Conservation (phyloP, 2,797 vertebrate species). For the Protonibea diacanthus region DNA sequence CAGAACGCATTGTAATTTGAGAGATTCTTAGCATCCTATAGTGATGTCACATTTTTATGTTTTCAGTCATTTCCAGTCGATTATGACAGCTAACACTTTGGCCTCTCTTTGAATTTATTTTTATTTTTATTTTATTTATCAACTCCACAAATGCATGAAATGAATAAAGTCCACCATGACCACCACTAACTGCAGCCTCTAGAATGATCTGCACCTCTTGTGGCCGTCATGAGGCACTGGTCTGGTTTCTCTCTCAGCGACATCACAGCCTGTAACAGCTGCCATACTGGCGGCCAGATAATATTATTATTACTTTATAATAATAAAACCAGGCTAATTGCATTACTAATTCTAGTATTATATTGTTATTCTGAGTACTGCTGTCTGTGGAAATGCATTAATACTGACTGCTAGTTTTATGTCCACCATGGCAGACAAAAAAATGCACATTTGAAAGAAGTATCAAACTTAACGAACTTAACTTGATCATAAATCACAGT, state of each 20-base stretch:
- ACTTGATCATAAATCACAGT: not conserved
- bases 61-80: not conserved
- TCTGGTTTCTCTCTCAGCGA: not conserved
- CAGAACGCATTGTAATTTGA: not conserved
- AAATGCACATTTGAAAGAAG: not conserved
- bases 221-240: slow-evolving; percentile 1
- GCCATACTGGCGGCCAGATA: not conserved
- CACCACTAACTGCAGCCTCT: not conserved
- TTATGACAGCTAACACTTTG: not conserved
- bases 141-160: slow-evolving; percentile 7
- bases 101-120: not conserved
- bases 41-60: not conserved
- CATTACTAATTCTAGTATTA: too few relatives aligned
- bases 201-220: not conserved
- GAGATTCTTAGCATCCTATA: not conserved
- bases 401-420: not conserved
- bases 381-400: not conserved
- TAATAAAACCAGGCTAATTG: too few relatives aligned
- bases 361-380: not conserved
- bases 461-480: not conserved
- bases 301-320: too few relatives aligned
- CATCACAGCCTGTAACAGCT: not conserved
- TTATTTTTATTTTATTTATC: slow-evolving; percentile 15
- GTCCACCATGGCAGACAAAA: not conserved
- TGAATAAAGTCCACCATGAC: not conserved